Base-by-base conservation (phyloP, 2,888 invertebrate genomes). In the Andrena flavipes region DNA sequence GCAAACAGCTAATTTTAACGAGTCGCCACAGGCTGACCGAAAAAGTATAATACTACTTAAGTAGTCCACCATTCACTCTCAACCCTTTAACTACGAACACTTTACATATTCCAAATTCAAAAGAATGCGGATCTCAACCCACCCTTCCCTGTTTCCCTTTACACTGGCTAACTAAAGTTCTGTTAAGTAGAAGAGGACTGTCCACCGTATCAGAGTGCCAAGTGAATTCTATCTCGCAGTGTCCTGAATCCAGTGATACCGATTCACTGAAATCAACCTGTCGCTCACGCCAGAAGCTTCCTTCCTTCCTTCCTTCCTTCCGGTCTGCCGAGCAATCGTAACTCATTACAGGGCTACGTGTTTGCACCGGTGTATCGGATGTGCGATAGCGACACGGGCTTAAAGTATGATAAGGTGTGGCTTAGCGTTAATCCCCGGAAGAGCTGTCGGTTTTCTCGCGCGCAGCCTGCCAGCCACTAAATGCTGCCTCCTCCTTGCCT, bases 401-500 rank as follows among this genome's bases (percentile, higher is more conserved):
- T 88, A 86, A 89, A 86, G 86, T 87, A 89, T 89, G 90, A 91
- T 91, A 91, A 90, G 89, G 86, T 87, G 84, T 79, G 84, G 89
- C 91, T 91, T 91, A 89, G 56, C 77, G 88, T 72, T 91, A 91
- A 91, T 90, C 86, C 86, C 88, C 86, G 81, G 75, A 80, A 86
- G 81, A 76, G 84, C 86, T 76, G 80, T 71, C 76, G 63, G 81
- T 71, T 82, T 84, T 84, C 76, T 72, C 71, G 77, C 59, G 48
- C 13, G 30, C 10, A 60, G 65, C 48, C 29, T 20, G 35, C 20
- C 60, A 33, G 67, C 65, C 70, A 63, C 70, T 69, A 82, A 78
- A 84, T 75, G 84, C 60, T 42, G 49, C 71, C 83, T 26, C 51
- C 63, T 67, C 48, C 83, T 62, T 60, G 75, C 54, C 70, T 70